Evolutionary conservation across 2,113 vertebrate species (phyloP), one percentile per base, ranked within the genome.

Genomic region (Pseudonaja textilis): DNA sequence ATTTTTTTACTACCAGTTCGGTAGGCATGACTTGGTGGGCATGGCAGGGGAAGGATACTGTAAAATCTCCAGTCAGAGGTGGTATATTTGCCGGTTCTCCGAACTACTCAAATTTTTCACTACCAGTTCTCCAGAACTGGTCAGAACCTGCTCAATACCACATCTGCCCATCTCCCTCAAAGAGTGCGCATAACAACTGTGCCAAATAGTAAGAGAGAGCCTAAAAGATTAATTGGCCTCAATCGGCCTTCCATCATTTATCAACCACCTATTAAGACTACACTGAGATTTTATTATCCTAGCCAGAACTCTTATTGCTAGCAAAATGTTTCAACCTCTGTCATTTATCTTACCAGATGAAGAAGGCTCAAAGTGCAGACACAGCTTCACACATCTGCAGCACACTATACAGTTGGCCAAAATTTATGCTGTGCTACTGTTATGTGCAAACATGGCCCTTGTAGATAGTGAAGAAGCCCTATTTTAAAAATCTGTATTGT

Each of bases 391-490:
- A 42, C 18, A 81, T 42, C 74, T 81, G 34, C 74, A 81, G 34
- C 34, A 81, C 34, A 34, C 18, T 22, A 81, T 42, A 42, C 18
- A 22, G 34, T 42, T 81, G 34, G 74, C 18, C 74, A 81, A 42
- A 42, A 42, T 81, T 81, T 81, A 81, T 81, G 74, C 34, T 22
- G 34, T 6, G 1, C 39, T 81, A 81, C 42, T 81, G 34, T 81
- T 81, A 20, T 81, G 18, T 81, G 29, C 50, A 29, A 88, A 54
- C 52, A 54, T 18, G 61, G 47, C 23, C n/a, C 22, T 42, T 57
- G 11, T 29, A 50, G 47, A 50, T 26, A 34, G 16, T 5, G 34
- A 94, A 96, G 81, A 39, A 61, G 91, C 50, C 85, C 95, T 94
- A 90, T 90, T 91, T 8, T 56, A 16, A 16, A 69, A 69, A 34